phyloP scores from a whole-genome alignment of 2,797 vertebrate genomes.

The Phalloptychus januarius region DNA sequence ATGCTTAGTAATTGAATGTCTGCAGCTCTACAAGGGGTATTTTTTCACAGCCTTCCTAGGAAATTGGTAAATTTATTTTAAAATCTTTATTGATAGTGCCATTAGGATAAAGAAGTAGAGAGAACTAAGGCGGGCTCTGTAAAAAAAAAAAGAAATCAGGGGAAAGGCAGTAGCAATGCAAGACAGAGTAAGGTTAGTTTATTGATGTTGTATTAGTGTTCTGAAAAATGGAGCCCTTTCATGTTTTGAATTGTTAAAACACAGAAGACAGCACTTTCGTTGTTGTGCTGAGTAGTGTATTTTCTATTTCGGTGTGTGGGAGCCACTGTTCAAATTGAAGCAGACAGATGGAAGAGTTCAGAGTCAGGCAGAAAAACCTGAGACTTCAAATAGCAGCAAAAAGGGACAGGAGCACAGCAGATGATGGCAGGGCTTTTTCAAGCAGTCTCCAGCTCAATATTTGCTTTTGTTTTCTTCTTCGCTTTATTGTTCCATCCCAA shows the following conservation, averaged over 20 bases:
- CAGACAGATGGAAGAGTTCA: neutral
- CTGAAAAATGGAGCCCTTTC: conserved; percentile 1
- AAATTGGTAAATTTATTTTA: neutral
- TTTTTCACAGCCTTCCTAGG: neutral
- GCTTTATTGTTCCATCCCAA: neutral
- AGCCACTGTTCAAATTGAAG: neutral
- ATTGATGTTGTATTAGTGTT: neutral
- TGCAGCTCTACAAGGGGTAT: neutral
- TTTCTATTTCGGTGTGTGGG: neutral
- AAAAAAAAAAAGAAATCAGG: neutral
- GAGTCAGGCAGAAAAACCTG: neutral
- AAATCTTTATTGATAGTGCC: neutral
- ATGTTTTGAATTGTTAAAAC: conserved; percentile 8
- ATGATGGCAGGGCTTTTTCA: neutral
- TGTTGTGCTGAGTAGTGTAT: conserved; percentile 3
- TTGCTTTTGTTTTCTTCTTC: neutral
- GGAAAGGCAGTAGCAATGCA: neutral
- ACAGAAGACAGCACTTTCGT: neutral
- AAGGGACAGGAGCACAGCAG: neutral
- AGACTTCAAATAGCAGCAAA: neutral
- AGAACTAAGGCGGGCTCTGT: neutral
- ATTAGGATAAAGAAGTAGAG: neutral
- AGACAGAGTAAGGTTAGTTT: neutral
- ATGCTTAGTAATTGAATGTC: neutral
- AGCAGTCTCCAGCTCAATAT: neutral